These are phyloP conservation scores for Sciaenops ocellatus DNA, from an alignment of 2,797 vertebrate genomes.

Conservation along the genomic window DNA sequence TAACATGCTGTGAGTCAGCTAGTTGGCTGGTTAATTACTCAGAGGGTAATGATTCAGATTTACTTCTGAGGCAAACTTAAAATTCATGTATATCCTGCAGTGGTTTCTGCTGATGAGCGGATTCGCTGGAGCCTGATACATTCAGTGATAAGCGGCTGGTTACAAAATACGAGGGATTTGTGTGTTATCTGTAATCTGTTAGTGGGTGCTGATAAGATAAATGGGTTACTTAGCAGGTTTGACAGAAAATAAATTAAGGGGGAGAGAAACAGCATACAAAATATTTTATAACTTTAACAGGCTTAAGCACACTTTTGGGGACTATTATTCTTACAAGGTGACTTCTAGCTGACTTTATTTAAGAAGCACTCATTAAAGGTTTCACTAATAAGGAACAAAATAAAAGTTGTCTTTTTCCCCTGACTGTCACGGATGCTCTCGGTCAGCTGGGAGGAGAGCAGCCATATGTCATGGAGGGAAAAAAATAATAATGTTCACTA, in stretches of 20 bases:
- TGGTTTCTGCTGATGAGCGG: conserved; percentile 49
- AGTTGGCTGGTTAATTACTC: conserved; percentile 46
- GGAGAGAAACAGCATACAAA: not conserved
- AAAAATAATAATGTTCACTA: conserved; percentile 50
- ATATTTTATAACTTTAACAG: conserved; percentile 9
- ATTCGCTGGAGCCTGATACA: conserved; percentile 46
- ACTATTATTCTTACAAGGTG: conserved; percentile 35
- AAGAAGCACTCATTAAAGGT: conserved; percentile 20
- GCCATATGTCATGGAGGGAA: conserved; percentile 50
- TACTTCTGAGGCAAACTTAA: conserved; percentile 42
- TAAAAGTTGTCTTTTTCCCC: conserved; percentile 32
- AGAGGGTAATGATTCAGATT: conserved; percentile 51
- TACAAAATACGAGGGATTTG: conserved; percentile 22
- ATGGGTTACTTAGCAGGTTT: conserved; percentile 31
- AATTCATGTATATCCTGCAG: conserved; percentile 39
- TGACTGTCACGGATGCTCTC: conserved; percentile 29
- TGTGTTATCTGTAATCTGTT: conserved; percentile 39
- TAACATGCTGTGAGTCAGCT: conserved; percentile 55
- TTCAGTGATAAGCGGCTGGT: conserved; percentile 47
- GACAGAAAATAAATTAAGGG: conserved; percentile 24
- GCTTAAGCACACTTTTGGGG: conserved; percentile 14
- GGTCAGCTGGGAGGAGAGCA: conserved; percentile 50
- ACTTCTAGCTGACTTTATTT: conserved; percentile 11
- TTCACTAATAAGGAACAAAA: conserved; percentile 4
- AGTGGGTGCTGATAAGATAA: conserved; percentile 31